Conservation (phyloP, 2,113 vertebrate genomes). For the Erythrocercus mccallii region DNA sequence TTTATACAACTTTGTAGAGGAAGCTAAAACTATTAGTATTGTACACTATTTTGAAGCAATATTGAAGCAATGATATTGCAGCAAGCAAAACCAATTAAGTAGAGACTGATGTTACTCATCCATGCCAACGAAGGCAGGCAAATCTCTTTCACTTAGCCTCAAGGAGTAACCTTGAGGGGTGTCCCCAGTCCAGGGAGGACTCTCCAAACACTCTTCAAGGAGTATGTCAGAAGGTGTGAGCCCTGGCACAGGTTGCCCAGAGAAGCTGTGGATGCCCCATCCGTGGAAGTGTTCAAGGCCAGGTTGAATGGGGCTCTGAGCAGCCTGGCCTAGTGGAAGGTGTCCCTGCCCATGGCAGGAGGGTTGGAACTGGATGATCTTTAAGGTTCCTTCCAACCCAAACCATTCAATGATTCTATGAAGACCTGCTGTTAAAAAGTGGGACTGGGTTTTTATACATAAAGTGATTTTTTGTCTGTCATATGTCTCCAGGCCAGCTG, state of each 20-base stretch:
- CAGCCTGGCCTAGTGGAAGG: neutral
- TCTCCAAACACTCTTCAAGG: neutral
- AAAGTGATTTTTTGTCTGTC: neutral
- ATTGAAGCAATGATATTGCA: neutral
- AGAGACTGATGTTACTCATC: neutral
- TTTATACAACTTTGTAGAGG: neutral
- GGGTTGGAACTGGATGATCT: neutral
- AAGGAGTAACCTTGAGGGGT: neutral
- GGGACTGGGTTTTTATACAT: neutral
- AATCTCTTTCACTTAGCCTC: neutral
- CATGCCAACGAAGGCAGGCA: accelerated
- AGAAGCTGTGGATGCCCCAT: neutral
- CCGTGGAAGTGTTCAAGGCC: neutral
- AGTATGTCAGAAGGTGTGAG: neutral
- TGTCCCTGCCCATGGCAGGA: neutral
- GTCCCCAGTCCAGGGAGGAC: neutral
- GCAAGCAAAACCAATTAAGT: neutral
- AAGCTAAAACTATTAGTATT: neutral
- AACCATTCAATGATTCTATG: neutral
- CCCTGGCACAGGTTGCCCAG: neutral
- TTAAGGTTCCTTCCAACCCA: neutral
- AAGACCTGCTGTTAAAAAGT: neutral
- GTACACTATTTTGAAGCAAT: neutral
- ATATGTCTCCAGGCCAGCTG: neutral
- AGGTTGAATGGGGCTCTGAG: neutral